Percentiles rank a stretch among this genome's conserved stretches.
These are phyloP conservation scores for Podilymbus podiceps DNA, from an alignment of 2,113 vertebrate species.

Conservation along the genomic window DNA sequence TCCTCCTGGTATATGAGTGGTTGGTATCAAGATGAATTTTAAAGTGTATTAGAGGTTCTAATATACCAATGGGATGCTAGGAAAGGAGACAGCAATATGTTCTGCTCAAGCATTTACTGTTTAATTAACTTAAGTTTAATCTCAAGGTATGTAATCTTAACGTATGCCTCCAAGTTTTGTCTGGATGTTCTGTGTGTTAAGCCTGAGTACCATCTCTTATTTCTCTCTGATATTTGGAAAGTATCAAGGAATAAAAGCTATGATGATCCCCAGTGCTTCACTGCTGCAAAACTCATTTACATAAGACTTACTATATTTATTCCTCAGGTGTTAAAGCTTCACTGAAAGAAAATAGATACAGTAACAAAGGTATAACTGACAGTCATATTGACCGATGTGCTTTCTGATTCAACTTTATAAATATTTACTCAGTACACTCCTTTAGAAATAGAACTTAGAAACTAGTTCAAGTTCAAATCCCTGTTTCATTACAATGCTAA, in stretches of 20 bases:
- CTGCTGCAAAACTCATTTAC: background rate
- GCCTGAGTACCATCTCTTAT: background rate
- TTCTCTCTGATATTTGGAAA: background rate
- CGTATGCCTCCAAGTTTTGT: background rate
- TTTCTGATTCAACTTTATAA: conserved; percentile 24
- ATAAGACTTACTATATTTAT: background rate
- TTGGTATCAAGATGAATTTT: background rate
- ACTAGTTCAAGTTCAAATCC: conserved; percentile 2
- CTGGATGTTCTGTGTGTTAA: background rate
- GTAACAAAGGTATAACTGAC: background rate
- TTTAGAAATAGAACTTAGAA: conserved; percentile 10
- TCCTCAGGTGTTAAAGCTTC: background rate
- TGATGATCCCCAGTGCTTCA: background rate
- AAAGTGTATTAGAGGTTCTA: background rate
- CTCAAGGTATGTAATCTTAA: background rate
- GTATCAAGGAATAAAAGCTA: background rate
- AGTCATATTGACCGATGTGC: background rate
- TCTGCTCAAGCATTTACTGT: background rate
- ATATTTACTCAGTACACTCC: conserved; percentile 30
- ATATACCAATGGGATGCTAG: background rate
- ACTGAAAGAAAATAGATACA: conserved; percentile 2
- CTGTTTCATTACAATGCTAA: background rate
- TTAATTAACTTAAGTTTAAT: background rate
- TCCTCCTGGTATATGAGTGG: background rate
- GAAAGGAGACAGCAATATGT: background rate